phyloP scores from a whole-genome alignment of 2,113 vertebrate species.

The Neoarius graeffei region DNA sequence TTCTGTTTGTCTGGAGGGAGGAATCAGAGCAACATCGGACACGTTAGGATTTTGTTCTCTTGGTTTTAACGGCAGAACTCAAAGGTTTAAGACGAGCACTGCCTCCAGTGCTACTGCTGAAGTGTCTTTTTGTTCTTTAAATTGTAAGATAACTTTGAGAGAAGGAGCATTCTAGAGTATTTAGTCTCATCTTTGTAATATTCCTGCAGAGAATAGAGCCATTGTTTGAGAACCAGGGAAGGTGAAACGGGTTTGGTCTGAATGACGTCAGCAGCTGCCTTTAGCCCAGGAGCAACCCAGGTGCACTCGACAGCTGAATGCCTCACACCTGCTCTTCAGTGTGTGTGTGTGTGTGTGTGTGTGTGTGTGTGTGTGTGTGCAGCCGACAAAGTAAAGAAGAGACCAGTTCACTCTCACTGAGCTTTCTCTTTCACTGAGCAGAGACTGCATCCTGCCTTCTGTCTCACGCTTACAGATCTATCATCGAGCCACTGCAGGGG shows the following conservation, averaged over 20 bases:
- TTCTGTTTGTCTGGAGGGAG: conserved; percentile 90
- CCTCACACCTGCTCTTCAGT: conserved; percentile 35
- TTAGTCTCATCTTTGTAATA: conserved; percentile 45
- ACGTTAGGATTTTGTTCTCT: not conserved
- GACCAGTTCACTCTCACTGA: conserved; percentile 18
- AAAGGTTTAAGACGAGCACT: not conserved
- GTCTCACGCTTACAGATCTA: conserved; percentile 55
- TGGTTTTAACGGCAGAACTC: not conserved
- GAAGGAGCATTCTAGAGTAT: conserved; percentile 19
- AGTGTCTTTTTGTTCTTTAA: not conserved
- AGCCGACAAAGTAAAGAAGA: not conserved
- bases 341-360: conserved; percentile 18
- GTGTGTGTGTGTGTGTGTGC: not conserved
- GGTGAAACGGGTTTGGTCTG: conserved; percentile 36
- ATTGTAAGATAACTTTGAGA: not conserved
- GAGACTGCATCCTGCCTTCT: conserved; percentile 9
- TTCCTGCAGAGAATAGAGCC: conserved; percentile 32
- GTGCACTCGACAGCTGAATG: conserved; percentile 41
- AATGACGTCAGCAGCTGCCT: conserved; percentile 52
- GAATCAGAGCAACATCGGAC: conserved; percentile 2
- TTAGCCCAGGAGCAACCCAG: conserved; percentile 44
- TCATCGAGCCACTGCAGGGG: conserved; percentile 57
- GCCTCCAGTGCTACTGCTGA: not conserved
- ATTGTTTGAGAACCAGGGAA: conserved; percentile 52
- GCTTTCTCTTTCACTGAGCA: conserved; percentile 14